These are phyloP conservation scores for Papilio helenus DNA, from an alignment of 1,140 invertebrate species.

Conservation along the genomic window DNA sequence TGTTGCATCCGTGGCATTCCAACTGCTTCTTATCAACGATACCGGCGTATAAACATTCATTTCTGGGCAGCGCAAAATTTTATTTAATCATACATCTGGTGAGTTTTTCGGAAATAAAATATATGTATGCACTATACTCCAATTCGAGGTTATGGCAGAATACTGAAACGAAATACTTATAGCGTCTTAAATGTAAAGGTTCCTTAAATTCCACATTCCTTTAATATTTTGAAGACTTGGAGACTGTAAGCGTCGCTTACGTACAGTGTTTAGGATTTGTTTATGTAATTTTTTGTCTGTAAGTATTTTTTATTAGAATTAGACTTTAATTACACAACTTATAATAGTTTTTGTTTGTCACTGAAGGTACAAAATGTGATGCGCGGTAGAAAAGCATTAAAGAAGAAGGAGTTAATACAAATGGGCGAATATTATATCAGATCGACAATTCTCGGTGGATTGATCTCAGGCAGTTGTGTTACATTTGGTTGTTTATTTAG, in stretches of 20 bases:
- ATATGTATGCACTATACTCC: no score
- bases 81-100: conserved; percentile 44
- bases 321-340: neutral
- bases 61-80: conserved; percentile 1
- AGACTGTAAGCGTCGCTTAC: no score
- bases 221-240: no score
- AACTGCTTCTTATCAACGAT: conserved; percentile 51
- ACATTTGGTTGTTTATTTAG: conserved; percentile 60
- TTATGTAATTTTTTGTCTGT: no score
- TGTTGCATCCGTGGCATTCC: conserved; percentile 64
- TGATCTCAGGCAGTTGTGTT: conserved; percentile 52
- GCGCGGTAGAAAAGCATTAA: conserved; percentile 60
- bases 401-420: conserved; percentile 61
- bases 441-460: conserved; percentile 58
- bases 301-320: no score
- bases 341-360: neutral
- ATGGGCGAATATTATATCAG: conserved; percentile 66
- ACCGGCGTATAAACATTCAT: conserved; percentile 44
- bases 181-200: no score
- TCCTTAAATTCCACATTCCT: no score
- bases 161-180: no score
- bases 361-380: conserved; percentile 67
- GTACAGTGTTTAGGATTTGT: no score
- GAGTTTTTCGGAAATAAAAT: conserved; percentile 28
- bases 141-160: no score